Evolutionary conservation across 1,140 invertebrate genomes (phyloP).

Genomic region (Battus philenor): DNA sequence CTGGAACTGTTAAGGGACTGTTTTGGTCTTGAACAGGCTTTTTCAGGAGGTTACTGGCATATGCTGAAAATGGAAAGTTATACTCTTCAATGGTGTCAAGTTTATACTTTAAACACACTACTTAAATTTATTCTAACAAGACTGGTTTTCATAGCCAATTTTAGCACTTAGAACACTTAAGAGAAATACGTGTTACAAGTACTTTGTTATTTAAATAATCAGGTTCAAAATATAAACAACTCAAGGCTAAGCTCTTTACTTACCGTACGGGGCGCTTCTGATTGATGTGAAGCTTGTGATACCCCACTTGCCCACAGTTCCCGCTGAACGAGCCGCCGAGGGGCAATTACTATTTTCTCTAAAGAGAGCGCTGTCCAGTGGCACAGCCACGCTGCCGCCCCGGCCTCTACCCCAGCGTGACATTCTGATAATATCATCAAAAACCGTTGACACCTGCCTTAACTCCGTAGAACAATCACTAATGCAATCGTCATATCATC

Average conservation of each 20-base stretch:
- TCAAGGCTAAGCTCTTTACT: conserved; percentile 22
- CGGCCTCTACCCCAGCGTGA: conserved; percentile 79
- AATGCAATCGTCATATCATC: conserved; percentile 60
- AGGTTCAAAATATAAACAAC: conserved; percentile 3
- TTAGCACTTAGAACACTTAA: conserved; percentile 17
- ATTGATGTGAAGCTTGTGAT: conserved; percentile 95
- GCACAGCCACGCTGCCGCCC: conserved; percentile 78
- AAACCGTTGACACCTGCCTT: conserved; percentile 64
- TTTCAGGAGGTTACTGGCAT: conserved; percentile 59
- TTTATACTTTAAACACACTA: too few relatives aligned
- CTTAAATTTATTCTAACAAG: conserved; percentile 14
- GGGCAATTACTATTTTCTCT: conserved; percentile 92
- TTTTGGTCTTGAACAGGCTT: conserved; percentile 78
- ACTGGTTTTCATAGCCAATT: conserved; percentile 23
- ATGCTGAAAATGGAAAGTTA: too few relatives aligned
- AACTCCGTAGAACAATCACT: conserved; percentile 51
- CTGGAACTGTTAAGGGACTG: conserved; percentile 74
- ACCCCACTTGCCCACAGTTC: conserved; percentile 94
- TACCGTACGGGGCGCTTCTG: conserved; percentile 86
- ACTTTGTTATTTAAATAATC: conserved; percentile 2
- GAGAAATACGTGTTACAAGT: too few relatives aligned
- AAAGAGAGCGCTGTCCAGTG: conserved; percentile 80
- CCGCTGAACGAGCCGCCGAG: conserved; percentile 90
- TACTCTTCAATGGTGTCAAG: too few relatives aligned
- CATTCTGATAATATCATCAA: conserved; percentile 76